Conservation (phyloP, 2,888 invertebrate genomes). For the Isoperla grammatica region DNA sequence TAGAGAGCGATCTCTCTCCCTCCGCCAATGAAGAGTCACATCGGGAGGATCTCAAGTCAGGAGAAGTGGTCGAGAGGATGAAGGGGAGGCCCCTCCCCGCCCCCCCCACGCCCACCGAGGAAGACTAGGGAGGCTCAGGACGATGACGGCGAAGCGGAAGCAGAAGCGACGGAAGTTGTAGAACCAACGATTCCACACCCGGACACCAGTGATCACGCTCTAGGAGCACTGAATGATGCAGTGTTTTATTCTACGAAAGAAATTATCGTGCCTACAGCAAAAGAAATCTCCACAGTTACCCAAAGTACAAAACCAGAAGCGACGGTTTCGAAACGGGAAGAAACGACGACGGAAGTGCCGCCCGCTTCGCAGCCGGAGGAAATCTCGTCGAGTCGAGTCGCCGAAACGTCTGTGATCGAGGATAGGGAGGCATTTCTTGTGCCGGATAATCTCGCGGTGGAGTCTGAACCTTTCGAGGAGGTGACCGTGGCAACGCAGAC, state of each 20-base stretch:
- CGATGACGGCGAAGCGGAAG: conserved; percentile 35
- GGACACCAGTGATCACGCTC: conserved; percentile 23
- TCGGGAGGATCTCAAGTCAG: conserved; percentile 57
- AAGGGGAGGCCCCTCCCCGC: conserved; percentile 79
- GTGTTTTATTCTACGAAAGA: conserved; percentile 35
- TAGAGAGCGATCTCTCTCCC: conserved; percentile 22
- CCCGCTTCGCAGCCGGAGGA: neutral
- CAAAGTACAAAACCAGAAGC: too few relatives aligned
- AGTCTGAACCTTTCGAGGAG: conserved; percentile 42
- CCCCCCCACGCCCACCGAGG: conserved; percentile 77
- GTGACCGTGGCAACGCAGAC: conserved; percentile 79
- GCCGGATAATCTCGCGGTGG: conserved; percentile 20
- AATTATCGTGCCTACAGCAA: neutral
- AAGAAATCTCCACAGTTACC: too few relatives aligned
- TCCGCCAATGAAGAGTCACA: conserved; percentile 34
- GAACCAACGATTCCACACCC: conserved; percentile 1
- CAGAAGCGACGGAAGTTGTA: conserved; percentile 27
- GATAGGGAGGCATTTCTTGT: conserved; percentile 12
- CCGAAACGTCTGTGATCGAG: neutral
- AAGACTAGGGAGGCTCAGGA: conserved; percentile 45
- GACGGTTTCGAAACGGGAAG: neutral
- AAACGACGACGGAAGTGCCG: conserved; percentile 25
- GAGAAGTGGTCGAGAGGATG: conserved; percentile 74
- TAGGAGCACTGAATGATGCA: conserved; percentile 26
- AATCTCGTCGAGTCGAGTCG: neutral